These are phyloP conservation scores for Monopterus albus DNA, from an alignment of 2,113 vertebrate species.

Conservation along the genomic window DNA sequence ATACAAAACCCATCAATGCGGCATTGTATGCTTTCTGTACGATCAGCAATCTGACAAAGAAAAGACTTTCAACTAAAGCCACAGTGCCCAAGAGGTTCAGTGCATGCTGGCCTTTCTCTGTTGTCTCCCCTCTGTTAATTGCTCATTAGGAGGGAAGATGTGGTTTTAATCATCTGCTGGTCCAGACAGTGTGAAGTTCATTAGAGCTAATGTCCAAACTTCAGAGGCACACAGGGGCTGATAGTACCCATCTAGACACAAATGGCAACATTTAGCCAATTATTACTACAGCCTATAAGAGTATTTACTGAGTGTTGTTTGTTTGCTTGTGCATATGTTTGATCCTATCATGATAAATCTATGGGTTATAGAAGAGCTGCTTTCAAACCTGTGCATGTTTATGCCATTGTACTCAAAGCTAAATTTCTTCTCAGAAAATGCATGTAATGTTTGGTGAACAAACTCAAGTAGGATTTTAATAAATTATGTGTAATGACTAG, in stretches of 20 bases:
- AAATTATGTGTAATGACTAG: too few relatives aligned
- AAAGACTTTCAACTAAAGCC: conserved; percentile 35
- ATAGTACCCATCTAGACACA: conserved; percentile 35
- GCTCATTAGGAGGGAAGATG: conserved; percentile 69
- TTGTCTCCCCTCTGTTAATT: conserved; percentile 67
- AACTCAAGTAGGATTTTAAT: too few relatives aligned
- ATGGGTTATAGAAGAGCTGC: conserved; percentile 34
- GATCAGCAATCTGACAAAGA: conserved; percentile 41
- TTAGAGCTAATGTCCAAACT: conserved; percentile 67
- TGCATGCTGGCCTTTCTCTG: conserved; percentile 39
- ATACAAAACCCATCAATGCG: conserved; percentile 12
- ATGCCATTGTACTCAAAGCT: not conserved
- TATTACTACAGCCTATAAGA: conserved; percentile 38
- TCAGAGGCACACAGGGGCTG: conserved; percentile 37
- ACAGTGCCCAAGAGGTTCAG: conserved; percentile 7
- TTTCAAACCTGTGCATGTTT: conserved; percentile 3
- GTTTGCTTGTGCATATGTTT: conserved; percentile 17
- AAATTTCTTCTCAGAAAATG: conserved; percentile 2
- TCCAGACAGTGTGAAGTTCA: conserved; percentile 66
- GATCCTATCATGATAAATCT: conserved; percentile 27
- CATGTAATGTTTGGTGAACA: conserved; percentile 21
- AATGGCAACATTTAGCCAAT: conserved; percentile 35
- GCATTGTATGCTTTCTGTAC: not conserved
- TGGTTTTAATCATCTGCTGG: conserved; percentile 65
- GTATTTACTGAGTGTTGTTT: conserved; percentile 31